Conservation (phyloP, 2,113 vertebrate genomes). For the Cavia aperea region DNA sequence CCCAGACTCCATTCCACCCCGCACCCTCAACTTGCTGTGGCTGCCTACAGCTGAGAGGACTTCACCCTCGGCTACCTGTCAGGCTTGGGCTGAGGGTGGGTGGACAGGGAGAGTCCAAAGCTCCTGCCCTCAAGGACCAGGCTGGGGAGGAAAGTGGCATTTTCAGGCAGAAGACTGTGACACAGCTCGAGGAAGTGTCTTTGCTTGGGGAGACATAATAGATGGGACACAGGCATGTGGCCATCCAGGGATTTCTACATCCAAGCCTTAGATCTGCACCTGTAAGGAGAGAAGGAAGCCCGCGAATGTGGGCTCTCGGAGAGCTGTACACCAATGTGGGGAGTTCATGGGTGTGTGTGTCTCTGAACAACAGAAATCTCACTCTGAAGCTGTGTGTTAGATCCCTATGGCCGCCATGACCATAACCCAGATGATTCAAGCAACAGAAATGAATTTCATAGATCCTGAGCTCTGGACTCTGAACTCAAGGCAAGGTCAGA, state of each 20-base stretch:
- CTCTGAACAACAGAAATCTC: neutral
- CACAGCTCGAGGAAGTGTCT: neutral
- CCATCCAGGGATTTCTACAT: too few species aligned
- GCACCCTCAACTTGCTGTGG: fast-evolving
- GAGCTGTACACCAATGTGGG: neutral
- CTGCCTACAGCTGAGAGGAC: fast-evolving
- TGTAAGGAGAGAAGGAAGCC: neutral
- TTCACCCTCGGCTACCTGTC: neutral
- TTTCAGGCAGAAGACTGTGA: neutral
- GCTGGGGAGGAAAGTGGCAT: neutral
- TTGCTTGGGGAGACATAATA: neutral
- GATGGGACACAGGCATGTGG: neutral
- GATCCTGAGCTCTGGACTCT: neutral
- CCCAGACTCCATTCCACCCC: neutral
- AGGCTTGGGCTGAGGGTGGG: neutral
- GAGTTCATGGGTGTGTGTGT: neutral
- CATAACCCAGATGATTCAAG: too few species aligned
- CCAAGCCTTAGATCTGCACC: neutral
- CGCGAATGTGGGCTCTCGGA: neutral
- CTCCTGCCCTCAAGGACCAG: neutral
- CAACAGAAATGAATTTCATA: neutral
- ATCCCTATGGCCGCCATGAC: neutral
- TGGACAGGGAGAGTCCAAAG: neutral
- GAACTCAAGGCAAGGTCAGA: fast-evolving
- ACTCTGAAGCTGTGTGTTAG: neutral